These are phyloP conservation scores for Syndactyla subalaris DNA, from an alignment of 2,797 vertebrate genomes.

Conservation along the genomic window DNA sequence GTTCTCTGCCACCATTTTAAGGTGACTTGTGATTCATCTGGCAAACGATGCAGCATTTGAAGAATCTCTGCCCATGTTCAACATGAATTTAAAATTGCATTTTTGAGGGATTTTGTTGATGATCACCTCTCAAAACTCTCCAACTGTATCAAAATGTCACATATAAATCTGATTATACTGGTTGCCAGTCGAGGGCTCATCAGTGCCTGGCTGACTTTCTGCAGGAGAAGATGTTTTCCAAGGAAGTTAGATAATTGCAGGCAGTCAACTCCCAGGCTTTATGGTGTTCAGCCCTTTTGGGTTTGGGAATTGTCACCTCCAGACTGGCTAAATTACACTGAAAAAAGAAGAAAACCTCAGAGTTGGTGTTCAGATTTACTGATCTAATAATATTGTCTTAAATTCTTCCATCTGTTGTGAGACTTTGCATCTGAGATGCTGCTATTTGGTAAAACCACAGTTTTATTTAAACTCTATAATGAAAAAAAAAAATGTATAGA, in stretches of 20 bases:
- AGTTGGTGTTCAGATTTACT: background rate
- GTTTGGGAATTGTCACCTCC: conserved; percentile 10
- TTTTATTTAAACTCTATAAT: background rate
- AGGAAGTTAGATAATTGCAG: background rate
- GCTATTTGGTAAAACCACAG: background rate
- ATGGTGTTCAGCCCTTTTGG: background rate
- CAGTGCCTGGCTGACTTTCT: background rate
- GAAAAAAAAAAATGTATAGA: background rate
- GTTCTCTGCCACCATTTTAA: background rate
- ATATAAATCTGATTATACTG: background rate
- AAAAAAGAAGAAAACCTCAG: background rate
- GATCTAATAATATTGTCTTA: background rate
- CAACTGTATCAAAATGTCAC: background rate
- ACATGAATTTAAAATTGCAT: background rate
- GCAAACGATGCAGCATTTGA: background rate
- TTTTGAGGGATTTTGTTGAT: background rate
- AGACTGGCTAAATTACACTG: background rate
- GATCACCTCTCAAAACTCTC: background rate
- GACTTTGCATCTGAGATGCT: background rate
- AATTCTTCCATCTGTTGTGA: background rate
- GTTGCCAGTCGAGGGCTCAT: background rate
- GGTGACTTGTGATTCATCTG: background rate
- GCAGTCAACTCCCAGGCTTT: background rate
- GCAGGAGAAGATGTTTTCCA: background rate
- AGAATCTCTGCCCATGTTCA: background rate